These are phyloP conservation scores for Cynocephalus volans DNA, from an alignment of 2,113 vertebrate species.

Conservation along the genomic window DNA sequence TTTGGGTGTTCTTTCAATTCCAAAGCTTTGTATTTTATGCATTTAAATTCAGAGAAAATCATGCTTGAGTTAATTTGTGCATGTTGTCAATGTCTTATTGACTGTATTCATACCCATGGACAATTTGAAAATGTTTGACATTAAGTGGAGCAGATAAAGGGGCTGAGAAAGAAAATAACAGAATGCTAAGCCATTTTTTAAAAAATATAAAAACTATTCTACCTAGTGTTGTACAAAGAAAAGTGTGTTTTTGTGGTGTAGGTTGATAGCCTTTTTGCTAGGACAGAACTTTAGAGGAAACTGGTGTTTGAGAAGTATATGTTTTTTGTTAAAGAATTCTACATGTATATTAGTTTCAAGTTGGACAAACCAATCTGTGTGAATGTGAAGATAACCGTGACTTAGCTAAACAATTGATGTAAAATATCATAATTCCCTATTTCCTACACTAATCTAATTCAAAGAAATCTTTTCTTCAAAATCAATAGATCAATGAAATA, in stretches of 20 bases:
- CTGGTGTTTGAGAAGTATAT: not conserved
- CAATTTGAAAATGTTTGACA: not conserved
- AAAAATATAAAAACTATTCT: not conserved
- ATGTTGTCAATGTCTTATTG: conserved; percentile 26
- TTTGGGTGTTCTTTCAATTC: not conserved
- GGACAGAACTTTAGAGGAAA: not conserved
- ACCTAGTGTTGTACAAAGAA: not conserved
- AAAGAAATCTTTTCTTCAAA: not conserved
- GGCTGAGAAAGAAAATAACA: not conserved
- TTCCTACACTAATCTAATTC: not conserved
- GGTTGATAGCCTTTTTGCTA: not conserved
- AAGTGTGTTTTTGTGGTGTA: not conserved
- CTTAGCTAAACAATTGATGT: not conserved
- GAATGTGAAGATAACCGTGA: not conserved
- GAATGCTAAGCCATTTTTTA: not conserved
- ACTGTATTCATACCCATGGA: not conserved
- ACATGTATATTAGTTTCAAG: not conserved
- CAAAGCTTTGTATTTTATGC: not conserved
- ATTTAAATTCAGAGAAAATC: conserved; percentile 54
- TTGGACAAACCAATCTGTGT: not conserved
- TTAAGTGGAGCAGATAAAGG: conserved; percentile 35
- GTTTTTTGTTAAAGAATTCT: not conserved
- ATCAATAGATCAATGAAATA: not conserved
- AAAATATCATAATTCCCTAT: not conserved
- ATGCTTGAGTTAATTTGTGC: not conserved